These are phyloP conservation scores for Saccostrea echinata DNA, from an alignment of 1,140 invertebrate species.

Conservation along the genomic window DNA sequence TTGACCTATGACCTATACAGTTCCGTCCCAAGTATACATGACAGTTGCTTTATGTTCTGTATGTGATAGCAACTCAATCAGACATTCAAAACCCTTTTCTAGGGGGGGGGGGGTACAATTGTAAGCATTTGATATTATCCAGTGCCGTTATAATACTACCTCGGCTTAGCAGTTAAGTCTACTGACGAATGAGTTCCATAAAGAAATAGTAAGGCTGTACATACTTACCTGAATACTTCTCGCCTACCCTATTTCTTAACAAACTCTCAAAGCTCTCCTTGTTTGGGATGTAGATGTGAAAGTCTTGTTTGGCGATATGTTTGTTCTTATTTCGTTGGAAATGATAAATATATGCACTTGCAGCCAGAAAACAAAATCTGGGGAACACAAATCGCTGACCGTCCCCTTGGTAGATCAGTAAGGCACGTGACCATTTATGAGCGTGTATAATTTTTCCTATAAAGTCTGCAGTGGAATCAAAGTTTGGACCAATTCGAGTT, in stretches of 20 bases:
- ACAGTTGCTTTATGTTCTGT: too few species aligned
- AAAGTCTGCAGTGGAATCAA: slow-evolving; percentile 34
- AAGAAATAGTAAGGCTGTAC: too few species aligned
- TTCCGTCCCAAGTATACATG: too few species aligned
- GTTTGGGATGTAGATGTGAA: slow-evolving; percentile 79
- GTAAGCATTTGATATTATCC: too few species aligned
- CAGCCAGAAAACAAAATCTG: slow-evolving; percentile 81
- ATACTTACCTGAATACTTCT: slow-evolving; percentile 75
- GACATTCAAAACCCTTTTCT: too few species aligned
- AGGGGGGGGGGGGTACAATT: too few species aligned
- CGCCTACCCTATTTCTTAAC: slow-evolving; percentile 72
- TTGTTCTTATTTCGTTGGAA: slow-evolving; percentile 79
- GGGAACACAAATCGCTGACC: slow-evolving; percentile 80
- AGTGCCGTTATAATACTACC: too few species aligned
- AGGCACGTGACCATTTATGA: slow-evolving; percentile 80
- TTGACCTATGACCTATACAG: too few species aligned
- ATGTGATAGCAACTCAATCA: too few species aligned
- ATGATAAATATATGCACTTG: slow-evolving; percentile 64
- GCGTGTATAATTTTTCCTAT: slow-evolving; percentile 19
- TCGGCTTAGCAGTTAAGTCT: too few species aligned
- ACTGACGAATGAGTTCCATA: too few species aligned
- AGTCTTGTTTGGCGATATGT: slow-evolving; percentile 81
- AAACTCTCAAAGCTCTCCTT: slow-evolving; percentile 78
- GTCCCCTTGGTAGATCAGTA: slow-evolving; percentile 86
- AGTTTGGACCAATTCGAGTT: slow-evolving; percentile 66